phyloP scores from a whole-genome alignment of 2,888 invertebrate genomes.

The Myopa tessellatipennis region DNA sequence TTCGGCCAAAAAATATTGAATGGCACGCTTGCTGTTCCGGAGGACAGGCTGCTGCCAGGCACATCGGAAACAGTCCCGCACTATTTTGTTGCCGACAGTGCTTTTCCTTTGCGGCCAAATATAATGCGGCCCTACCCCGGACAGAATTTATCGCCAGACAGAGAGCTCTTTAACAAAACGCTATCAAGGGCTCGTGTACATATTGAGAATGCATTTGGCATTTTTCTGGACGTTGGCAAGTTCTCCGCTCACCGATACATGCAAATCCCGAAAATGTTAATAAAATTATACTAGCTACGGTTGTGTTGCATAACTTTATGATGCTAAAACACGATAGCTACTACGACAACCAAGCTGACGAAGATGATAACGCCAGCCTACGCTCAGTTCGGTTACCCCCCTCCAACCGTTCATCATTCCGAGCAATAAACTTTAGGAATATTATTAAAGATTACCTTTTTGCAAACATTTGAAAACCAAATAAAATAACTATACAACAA shows the following conservation, averaged over 20 bases:
- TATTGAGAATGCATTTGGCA: conserved; percentile 21
- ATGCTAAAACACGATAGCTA: conserved; percentile 10
- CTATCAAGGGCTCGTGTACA: not conserved
- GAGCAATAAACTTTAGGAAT: no score
- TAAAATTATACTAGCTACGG: conserved; percentile 9
- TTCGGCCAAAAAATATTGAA: no score
- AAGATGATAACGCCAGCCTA: no score
- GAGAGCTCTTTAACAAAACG: conserved; percentile 4
- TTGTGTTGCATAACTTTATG: conserved; percentile 7
- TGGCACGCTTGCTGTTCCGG: no score
- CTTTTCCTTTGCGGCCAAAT: not conserved
- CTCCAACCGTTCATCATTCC: not conserved
- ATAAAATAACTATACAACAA: no score
- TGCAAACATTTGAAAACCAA: no score
- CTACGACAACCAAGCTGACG: not conserved
- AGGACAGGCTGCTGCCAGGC: no score
- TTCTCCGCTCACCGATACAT: conserved; percentile 1
- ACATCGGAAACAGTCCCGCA: not conserved
- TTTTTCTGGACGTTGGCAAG: conserved; percentile 14
- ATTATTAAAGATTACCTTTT: no score
- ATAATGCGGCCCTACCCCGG: not conserved
- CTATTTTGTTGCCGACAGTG: conserved; percentile 5
- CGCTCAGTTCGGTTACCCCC: not conserved
- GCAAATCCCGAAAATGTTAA: conserved; percentile 17
- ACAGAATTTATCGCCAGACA: not conserved